Evolutionary conservation across 2,113 vertebrate species (phyloP), one percentile per base, ranked within the genome.

Genomic region (Varanus komodoensis): DNA sequence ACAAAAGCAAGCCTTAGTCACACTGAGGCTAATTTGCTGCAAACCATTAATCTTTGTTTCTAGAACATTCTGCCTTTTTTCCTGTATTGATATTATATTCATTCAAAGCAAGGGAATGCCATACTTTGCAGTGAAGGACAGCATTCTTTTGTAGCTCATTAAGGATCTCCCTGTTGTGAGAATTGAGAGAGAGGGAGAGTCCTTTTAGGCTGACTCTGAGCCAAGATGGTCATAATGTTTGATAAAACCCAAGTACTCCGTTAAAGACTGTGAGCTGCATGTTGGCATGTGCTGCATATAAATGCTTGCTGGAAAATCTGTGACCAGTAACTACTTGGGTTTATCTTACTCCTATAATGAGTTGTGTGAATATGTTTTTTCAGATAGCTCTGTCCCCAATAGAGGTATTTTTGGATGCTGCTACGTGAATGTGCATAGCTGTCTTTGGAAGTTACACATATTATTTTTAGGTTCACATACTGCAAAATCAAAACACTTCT

Each of bases 231-330:
- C 48, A 52, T 88, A 50, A 85, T 71, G 67, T 57, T 29, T 91
- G 74, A 85, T 79, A 80, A 79, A 91, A 50, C 34, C 64, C 82
- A 91, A 71, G 83, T 79, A 80, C 27, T 80, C 8, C 54, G 27
- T 80, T 88, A 85, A 91, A 88, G 84, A 85, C 67, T 88, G 86
- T 79, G 67, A 91, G 82, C 74, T 71, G 80, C 67, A 23, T 88
- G 29, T 88, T 85, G 52, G 34, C 81, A 85, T 85, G 87, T 57
- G 75, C 29, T 88, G 75, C 74, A 85, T 88, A 88, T 80, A 84
- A 88, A 68, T 64, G 44, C n/a, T 57, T 67, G 77, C 79, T 74
- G 78, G 87, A 82, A 78, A 79, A 69, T 19, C 71, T 69, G 25
- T 77, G 1, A 1, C 0, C 87, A 82, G 75, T 9, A 86, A 38